Base-by-base conservation (phyloP, 2,888 invertebrate genomes). In the Callosobruchus maculatus region DNA sequence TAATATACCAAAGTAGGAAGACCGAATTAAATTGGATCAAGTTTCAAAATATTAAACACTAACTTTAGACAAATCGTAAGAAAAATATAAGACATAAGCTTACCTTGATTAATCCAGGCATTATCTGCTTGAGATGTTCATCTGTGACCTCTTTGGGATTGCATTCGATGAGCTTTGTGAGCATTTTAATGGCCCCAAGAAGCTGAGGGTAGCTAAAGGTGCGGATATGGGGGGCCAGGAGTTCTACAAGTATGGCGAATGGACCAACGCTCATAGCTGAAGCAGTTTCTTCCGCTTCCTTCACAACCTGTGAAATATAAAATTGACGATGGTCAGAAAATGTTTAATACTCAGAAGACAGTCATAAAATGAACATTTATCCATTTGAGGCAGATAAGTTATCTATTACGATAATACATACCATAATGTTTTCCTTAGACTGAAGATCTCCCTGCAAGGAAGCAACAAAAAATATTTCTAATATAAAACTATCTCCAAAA, bases 121-220 rank as follows among this genome's bases (percentile, higher is more conserved):
- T 96, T 74, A 97, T 92, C 77, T 92, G 92, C 0, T 91, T 89
- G 71, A 98, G 90, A 82, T 93, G 91, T 71, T 93, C 92, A 82
- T 95, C 93, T 0, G 92, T 91, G 22, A 94, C 91, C 77, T 94
- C 93, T 49, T 88, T 85, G 3, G 93, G 91, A 77, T 94, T 91
- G 77, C 93, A 92, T 84, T 95, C 94, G 70, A 96, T 93, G 75
- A 96, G 90, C 85, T 94, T 94, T 0, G 94, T 94, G 69, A 97
- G 90, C 89, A 98, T 93, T 89, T 98, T 98, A 71, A 98, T 93
- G 75, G 97, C 97, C 79, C 96, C 97, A 86, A 97, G 91, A 84
- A 97, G 95, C 74, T 94, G 92, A 0, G 97, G 97, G 88, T 92
- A 95, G 22, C 94, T 92, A 80, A 94, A 94, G 0, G 97, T 97